Base-by-base conservation (phyloP, 2,113 vertebrate species). In the Peromyscus californicus region DNA sequence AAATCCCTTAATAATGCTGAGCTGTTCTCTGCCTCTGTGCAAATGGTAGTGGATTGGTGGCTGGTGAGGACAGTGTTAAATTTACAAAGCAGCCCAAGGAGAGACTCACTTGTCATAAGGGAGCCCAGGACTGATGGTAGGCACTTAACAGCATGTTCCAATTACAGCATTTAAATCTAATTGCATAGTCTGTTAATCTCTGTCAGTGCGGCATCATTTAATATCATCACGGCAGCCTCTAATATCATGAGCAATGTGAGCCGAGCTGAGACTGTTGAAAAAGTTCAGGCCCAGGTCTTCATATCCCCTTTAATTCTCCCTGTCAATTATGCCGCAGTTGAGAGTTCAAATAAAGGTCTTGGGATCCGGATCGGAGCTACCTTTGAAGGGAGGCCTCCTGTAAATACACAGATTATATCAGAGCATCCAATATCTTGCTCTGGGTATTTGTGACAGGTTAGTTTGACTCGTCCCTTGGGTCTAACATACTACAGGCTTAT, bases 101-200 rank as follows among this genome's bases (percentile, higher is more conserved):
- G 92, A 93, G 91, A 93, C 96, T 98, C 86, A 45, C 97, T 98
- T 98, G 97, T 98, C 98, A 98, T 98, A 95, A 98, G 98, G 98
- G 98, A 98, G 98, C 97, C 97, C 96, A 98, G 98, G 98, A 98
- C 98, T 98, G 98, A 98, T 98, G 98, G 98, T 97, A 99, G 97
- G 98, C 98, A 98, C 97, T 98, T 98, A 98, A 98, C 98, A 98
- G 98, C 98, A 97, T 98, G 98, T 99, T 99, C 98, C 98, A 98
- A 98, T 99, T 99, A 98, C 98, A 98, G 97, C 96, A 97, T 98
- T 99, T 98, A 98, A 99, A 98, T 98, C 98, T 99, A 99, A 99
- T 98, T 98, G 98, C 98, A 98, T 98, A 98, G 96, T 98, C 97
- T 97, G 98, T 98, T 99, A 98, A 98, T 99, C 98, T 98, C 94